A percentile compares a stretch with the other conserved stretches of the same genome.
These are phyloP conservation scores for Falco punctatus DNA, from an alignment of 2,113 vertebrate genomes.

Conservation along the genomic window DNA sequence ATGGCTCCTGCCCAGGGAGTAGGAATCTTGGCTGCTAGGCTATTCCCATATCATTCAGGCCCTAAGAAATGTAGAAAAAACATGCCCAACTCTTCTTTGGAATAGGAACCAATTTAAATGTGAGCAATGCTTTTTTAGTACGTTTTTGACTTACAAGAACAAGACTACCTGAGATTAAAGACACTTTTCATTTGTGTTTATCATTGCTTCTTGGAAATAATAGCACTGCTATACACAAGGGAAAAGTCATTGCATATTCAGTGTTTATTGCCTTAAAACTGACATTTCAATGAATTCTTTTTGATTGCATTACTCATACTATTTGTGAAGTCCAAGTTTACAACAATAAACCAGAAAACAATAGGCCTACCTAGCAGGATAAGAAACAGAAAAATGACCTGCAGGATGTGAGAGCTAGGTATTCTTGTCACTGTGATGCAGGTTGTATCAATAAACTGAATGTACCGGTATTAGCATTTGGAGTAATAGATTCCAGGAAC, in stretches of 20 bases:
- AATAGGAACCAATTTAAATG: background rate
- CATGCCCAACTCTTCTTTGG: background rate
- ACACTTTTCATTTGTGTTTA: background rate
- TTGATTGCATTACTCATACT: background rate
- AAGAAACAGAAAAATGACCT: background rate
- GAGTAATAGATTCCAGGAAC: constrained; percentile 1
- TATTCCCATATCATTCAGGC: background rate
- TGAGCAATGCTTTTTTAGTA: background rate
- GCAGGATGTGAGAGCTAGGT: background rate
- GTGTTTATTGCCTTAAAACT: background rate
- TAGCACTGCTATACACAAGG: background rate
- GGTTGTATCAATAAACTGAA: background rate
- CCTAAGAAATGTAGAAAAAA: background rate
- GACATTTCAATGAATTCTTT: background rate
- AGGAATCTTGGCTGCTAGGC: background rate
- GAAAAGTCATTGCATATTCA: background rate
- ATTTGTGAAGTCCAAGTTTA: background rate
- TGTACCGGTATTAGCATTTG: background rate
- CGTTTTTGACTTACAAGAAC: background rate
- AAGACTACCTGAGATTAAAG: background rate
- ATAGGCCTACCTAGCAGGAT: background rate
- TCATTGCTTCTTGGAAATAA: background rate
- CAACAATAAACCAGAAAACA: background rate
- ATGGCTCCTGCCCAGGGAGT: background rate
- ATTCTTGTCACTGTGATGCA: background rate